Percentiles rank a stretch among this genome's conserved stretches.
Conservation (phyloP, 2,797 vertebrate genomes). For the Euthynnus affinis region DNA sequence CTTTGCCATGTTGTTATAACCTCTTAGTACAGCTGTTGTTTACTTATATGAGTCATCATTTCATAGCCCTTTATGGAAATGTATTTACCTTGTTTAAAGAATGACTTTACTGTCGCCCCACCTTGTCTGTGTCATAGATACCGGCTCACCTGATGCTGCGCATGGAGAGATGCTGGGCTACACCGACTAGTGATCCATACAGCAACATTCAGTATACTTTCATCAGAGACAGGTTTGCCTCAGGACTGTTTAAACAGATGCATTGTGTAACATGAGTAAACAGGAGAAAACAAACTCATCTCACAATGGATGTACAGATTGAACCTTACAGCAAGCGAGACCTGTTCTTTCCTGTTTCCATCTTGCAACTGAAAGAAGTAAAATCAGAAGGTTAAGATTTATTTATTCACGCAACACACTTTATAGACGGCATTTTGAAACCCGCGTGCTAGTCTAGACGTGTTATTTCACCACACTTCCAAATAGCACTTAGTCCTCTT, state of each 20-base stretch:
- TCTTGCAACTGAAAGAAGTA: not conserved
- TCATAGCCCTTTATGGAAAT: conserved; percentile 12
- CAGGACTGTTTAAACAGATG: not conserved
- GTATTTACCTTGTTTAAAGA: conserved; percentile 12
- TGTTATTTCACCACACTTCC: conserved; percentile 53
- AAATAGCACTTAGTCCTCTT: conserved; percentile 51
- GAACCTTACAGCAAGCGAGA: not conserved
- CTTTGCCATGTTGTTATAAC: conserved; percentile 33
- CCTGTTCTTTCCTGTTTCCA: not conserved
- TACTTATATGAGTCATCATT: conserved; percentile 66
- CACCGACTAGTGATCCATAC: conserved; percentile 85
- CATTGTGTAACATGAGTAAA: not conserved
- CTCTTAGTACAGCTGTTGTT: conserved; percentile 72
- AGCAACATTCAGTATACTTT: conserved; percentile 87
- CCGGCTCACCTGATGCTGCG: conserved; percentile 84
- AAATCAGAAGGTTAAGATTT: not conserved
- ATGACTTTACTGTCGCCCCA: not conserved
- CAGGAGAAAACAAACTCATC: not conserved
- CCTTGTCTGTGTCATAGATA: conserved; percentile 70
- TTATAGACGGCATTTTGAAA: conserved; percentile 13
- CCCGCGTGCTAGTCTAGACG: not conserved
- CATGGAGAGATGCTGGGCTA: conserved; percentile 88
- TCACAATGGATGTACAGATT: not conserved
- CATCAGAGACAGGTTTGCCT: conserved; percentile 83
- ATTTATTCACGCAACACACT: not conserved